Evolutionary conservation across 2,113 vertebrate species (phyloP), one percentile per base, ranked within the genome.

Genomic region (Nyctibius bracteatus): DNA sequence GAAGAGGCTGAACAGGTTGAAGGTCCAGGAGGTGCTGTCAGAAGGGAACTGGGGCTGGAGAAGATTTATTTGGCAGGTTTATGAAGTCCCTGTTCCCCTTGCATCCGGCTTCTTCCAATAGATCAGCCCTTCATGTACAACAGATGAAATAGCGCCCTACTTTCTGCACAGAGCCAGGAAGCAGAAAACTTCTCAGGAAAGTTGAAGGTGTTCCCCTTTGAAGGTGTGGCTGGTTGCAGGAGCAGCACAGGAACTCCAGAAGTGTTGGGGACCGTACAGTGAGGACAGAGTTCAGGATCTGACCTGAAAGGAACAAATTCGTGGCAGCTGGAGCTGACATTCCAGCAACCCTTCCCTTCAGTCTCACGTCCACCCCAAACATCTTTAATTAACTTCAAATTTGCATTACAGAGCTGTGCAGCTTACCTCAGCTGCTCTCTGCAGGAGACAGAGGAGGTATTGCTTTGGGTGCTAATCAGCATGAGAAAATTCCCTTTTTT

Each of bases 251-350:
- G 44, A 85, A 24, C 46, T 62, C 52, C 0, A 2, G 20, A 79
- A 79, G 7, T 20, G 2, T 33, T 1, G 0, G 0, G 35, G 17
- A 6, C 33, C 43, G 6, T 39, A 30, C 35, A 24, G 15, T 52
- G 75, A 68, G 22, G 33, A 77, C 22, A 61, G 52, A 85, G n/a
- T 47, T 8, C 59, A 71, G 44, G 15, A 39, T 43, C 8, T 59
- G 33, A 74, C 33, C 52, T 57, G 35, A 61, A 82, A n/a, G 33
- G 70, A 72, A 68, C 11, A 35, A 16, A 19, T 5, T 8, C 77
- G 11, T 63, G 63, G 39, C n/a, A 35, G 46, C 70, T 66, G 74
- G 58, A 86, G 30, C 30, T 35, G 37, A 30, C 6, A 1, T 47
- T 78, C 18, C 33, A 73, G 24, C n/a, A 55, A 5, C 41, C 33